These are phyloP conservation scores for Eudemis profundana DNA, from an alignment of 2,888 invertebrate species.

Conservation along the genomic window DNA sequence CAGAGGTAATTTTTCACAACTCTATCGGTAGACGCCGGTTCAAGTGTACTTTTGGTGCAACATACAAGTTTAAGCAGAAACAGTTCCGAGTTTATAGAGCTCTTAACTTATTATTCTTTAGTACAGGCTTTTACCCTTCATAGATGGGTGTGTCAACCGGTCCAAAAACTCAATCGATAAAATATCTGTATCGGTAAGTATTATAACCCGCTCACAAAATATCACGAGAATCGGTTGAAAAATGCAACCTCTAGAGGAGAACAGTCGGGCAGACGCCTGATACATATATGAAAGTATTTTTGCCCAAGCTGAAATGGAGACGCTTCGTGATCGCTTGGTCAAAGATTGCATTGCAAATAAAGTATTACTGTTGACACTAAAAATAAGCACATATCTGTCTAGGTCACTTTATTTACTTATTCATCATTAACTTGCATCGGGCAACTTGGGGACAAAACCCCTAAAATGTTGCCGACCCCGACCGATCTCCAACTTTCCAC, in stretches of 20 bases:
- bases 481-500: conserved; percentile 16
- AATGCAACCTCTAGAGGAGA: no score
- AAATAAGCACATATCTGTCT: background rate
- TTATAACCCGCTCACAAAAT: no score
- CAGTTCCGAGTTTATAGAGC: background rate
- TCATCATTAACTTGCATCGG: background rate
- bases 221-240: no score
- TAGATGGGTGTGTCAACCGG: background rate
- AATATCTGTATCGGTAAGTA: no score
- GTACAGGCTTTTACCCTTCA: no score
- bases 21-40: conserved; percentile 52
- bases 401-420: background rate
- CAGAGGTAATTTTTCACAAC: conserved; percentile 72
- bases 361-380: no score
- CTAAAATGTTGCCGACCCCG: conserved; percentile 7
- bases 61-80: conserved; percentile 45
- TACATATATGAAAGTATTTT: no score
- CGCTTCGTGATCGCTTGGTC: no score
- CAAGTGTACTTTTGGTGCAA: conserved; percentile 51
- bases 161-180: no score
- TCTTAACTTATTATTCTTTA: background rate
- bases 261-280: no score
- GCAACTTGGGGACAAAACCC: conserved; percentile 1
- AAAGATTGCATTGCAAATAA: no score
- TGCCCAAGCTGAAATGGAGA: no score